These are phyloP conservation scores for Heliconius ethilla DNA, from an alignment of 2,888 invertebrate genomes.

Conservation along the genomic window DNA sequence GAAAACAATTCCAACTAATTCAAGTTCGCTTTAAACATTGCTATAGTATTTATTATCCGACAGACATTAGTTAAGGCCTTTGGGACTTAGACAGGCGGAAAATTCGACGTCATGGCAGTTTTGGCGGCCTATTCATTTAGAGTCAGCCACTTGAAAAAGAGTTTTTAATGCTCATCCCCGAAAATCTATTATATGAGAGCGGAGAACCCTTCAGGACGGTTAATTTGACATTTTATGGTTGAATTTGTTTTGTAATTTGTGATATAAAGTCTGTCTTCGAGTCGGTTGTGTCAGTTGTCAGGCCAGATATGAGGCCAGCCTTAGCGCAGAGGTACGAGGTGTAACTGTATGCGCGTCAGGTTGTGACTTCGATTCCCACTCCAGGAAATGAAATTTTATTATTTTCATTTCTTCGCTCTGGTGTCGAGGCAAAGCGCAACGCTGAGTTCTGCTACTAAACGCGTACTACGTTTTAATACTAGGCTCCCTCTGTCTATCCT, in stretches of 20 bases:
- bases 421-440: too few species aligned
- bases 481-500: too few species aligned
- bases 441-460: too few species aligned
- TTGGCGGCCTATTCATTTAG: constrained; percentile 44
- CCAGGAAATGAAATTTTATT: too few species aligned
- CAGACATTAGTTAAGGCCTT: constrained; percentile 44
- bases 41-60: constrained; percentile 44
- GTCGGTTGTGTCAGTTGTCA: neutral
- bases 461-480: too few species aligned
- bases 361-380: too few species aligned
- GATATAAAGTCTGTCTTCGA: neutral
- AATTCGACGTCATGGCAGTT: constrained; percentile 46
- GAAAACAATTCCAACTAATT: constrained; percentile 42
- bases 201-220: constrained; percentile 22
- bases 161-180: constrained; percentile 46
- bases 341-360: too few species aligned
- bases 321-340: too few species aligned
- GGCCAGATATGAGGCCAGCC: too few species aligned
- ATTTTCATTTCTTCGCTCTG: too few species aligned
- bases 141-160: constrained; percentile 44
- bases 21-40: constrained; percentile 36
- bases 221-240: constrained; percentile 25
- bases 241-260: constrained; percentile 11
- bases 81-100: constrained; percentile 45
- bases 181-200: constrained; percentile 39